Evolutionary conservation across 2,797 vertebrate species (phyloP).

Genomic region (Argya squamiceps): DNA sequence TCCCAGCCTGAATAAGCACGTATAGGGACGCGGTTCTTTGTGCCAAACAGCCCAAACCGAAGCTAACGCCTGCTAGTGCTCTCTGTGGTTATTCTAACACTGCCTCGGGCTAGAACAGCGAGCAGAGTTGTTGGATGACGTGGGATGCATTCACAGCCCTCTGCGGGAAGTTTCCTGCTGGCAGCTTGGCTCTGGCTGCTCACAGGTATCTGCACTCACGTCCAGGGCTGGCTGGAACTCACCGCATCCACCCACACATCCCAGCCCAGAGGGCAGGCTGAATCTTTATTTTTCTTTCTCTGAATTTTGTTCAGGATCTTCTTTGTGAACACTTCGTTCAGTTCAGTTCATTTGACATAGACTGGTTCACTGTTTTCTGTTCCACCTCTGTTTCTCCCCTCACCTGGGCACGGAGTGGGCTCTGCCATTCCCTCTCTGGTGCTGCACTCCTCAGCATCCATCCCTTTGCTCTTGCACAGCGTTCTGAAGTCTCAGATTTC

Average conservation of each 20-base stretch:
- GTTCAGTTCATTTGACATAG: background rate
- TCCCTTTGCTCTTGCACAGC: background rate
- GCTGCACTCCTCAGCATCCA: background rate
- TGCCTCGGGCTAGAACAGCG: background rate
- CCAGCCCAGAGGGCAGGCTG: fast-evolving
- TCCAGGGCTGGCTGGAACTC: background rate
- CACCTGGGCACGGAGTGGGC: fast-evolving
- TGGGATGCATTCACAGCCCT: background rate
- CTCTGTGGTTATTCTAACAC: background rate
- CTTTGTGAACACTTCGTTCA: background rate
- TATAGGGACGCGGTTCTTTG: background rate
- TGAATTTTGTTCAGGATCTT: background rate
- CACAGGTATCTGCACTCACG: background rate
- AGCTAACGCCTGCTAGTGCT: background rate
- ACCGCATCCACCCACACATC: background rate
- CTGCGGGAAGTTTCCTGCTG: background rate
- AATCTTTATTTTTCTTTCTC: background rate
- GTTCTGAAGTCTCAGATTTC: background rate
- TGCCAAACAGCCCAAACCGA: background rate
- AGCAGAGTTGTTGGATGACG: background rate
- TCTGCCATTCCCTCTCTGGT: background rate
- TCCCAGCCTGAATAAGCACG: background rate
- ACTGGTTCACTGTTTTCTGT: fast-evolving
- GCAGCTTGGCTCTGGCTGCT: background rate
- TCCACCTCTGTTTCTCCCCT: background rate